Conservation (phyloP, 1,140 invertebrate species). For the Zaprionus taronus region DNA sequence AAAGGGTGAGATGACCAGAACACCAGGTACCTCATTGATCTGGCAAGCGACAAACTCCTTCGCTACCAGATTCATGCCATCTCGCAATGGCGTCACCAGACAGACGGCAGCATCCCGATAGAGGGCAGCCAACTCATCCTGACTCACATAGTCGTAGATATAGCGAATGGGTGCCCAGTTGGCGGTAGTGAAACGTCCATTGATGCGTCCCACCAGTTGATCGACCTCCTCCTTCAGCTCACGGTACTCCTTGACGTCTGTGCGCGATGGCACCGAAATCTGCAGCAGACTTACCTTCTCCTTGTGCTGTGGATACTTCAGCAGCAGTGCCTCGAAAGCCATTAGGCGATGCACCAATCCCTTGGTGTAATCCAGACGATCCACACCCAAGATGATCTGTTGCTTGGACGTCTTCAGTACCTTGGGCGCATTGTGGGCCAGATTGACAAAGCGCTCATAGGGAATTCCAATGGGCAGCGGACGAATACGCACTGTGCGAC, state of each 20-base stretch:
- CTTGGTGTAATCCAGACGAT: constrained; percentile 96
- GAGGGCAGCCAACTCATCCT: constrained; percentile 93
- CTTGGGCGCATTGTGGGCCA: constrained; percentile 91
- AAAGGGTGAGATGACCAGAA: constrained; percentile 95
- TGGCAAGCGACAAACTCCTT: constrained; percentile 97
- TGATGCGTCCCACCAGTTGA: constrained; percentile 94
- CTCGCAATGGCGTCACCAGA: constrained; percentile 93
- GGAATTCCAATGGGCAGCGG: constrained; percentile 95
- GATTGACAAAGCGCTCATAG: constrained; percentile 92
- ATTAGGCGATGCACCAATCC: constrained; percentile 93
- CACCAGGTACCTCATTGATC: constrained; percentile 93
- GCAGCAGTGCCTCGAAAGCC: constrained; percentile 93
- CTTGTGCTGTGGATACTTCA: constrained; percentile 93
- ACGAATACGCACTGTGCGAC: constrained; percentile 92
- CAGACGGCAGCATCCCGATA: constrained; percentile 94
- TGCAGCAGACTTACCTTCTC: constrained; percentile 93
- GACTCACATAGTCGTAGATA: constrained; percentile 94
- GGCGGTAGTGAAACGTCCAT: constrained; percentile 93
- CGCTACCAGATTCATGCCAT: constrained; percentile 97
- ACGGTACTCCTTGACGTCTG: constrained; percentile 95
- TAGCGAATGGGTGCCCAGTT: constrained; percentile 97
- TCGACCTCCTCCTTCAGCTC: constrained; percentile 96
- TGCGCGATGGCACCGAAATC: constrained; percentile 94
- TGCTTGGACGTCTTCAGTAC: constrained; percentile 88
- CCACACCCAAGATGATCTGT: constrained; percentile 92